These are phyloP conservation scores for Cantharis flavilabris DNA, from an alignment of 2,888 invertebrate genomes.

Conservation along the genomic window DNA sequence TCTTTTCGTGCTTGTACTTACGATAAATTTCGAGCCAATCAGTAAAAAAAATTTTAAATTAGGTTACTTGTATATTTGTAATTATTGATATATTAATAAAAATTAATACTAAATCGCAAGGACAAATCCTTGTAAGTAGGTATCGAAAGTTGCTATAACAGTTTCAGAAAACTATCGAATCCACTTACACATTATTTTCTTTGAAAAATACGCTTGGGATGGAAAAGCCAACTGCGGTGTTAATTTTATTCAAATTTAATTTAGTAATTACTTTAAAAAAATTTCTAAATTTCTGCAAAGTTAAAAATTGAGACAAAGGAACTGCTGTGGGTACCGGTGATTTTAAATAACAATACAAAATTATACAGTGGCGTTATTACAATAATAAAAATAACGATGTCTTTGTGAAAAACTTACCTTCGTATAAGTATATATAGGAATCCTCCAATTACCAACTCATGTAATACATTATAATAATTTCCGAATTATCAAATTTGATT, in stretches of 20 bases:
- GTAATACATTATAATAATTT: not conserved
- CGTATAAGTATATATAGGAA: not conserved
- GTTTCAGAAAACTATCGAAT: not conserved
- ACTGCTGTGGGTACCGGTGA: not conserved
- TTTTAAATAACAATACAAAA: not conserved
- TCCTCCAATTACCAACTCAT: not conserved
- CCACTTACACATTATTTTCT: not conserved
- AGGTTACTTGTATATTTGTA: not conserved
- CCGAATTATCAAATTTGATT: not conserved
- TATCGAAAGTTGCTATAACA: not conserved
- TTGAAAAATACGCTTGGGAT: not conserved
- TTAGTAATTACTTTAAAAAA: not conserved
- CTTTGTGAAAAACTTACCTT: not conserved
- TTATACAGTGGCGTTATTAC: not conserved
- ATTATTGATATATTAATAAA: not conserved
- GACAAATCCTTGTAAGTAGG: not conserved
- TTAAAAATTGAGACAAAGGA: not conserved
- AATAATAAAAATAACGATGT: not conserved
- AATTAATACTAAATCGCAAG: not conserved
- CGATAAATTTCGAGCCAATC: not conserved
- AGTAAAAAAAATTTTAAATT: not conserved
- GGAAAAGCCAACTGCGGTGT: not conserved
- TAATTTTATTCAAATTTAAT: not conserved
- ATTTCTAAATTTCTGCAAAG: not conserved
- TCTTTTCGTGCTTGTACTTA: too few species aligned